Base-by-base conservation (phyloP, 2,113 vertebrate species). In the Bubalus kerabau region DNA sequence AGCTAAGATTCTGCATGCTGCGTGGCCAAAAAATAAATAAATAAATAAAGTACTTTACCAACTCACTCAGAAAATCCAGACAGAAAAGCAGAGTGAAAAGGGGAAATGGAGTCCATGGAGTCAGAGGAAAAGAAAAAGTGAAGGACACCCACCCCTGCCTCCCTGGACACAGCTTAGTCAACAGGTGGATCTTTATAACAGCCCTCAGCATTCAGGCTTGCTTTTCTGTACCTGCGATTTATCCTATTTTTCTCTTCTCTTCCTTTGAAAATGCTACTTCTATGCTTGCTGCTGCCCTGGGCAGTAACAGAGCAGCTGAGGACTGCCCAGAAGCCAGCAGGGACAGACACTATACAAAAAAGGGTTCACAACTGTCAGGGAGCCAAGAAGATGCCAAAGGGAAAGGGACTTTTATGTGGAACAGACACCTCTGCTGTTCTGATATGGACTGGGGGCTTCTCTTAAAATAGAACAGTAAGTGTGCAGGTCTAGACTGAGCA, bases 391-490 rank as follows among this genome's bases (percentile, higher is more conserved):
- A 71, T 50, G 71, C 87, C 86, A 81, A 26, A 50, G 6, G 7
- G 54, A 87, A 7, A 87, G 16, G 36, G 62, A 6, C 87, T 54
- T 40, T 92, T 43, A 36, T 14, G 12, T 17, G 6, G 80, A 50
- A 24, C 87, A 19, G 81, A 95, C 90, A 95, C 52, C 71, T 90
- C 21, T 30, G 57, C 52, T 32, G 24, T 7, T 74, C 59, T 88
- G 78, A 12, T 12, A 76, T n/a, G 19, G 32, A 46, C 71, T 6
- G 52, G 91, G 96, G 80, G 78, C 56, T 95, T 2, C 16, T 89
- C 96, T 96, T 80, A 93, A 98, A 98, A 98, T 56, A 57, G 82
- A 97, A 87, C 30, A 23, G 60, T 43, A 95, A 97, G 59, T 5
- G 19, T 5, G 2, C 54, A 86, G 30, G 81, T 98, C 96, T 97